Evolutionary conservation across 2,888 invertebrate species (phyloP).

Genomic region (Drosophila nigritarsus): DNA sequence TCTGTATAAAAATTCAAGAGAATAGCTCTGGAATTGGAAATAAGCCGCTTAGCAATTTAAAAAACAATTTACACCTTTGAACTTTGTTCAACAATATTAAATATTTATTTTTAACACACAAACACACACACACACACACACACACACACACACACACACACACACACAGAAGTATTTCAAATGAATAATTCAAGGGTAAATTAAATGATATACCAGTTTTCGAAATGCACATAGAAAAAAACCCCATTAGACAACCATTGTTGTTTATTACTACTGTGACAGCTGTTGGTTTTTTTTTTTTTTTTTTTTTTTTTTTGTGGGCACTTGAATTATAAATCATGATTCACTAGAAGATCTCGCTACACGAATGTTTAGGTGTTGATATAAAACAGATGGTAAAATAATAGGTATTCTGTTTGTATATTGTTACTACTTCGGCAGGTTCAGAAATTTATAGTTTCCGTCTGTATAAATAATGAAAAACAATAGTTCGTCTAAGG

Average conservation of each 20-base stretch:
- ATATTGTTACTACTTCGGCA: not conserved
- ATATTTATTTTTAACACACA: constrained; percentile 22
- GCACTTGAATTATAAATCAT: constrained; percentile 30
- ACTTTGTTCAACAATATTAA: constrained; percentile 21
- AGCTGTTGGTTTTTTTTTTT: constrained; percentile 16
- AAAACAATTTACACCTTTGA: constrained; percentile 21
- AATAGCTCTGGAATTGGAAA: constrained; percentile 12
- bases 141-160: not conserved
- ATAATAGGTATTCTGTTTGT: constrained; percentile 3
- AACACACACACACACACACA: not conserved
- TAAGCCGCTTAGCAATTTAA: constrained; percentile 36
- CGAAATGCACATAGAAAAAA: not conserved
- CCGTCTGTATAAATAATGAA: constrained; percentile 16
- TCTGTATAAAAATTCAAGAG: not conserved
- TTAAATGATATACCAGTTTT: constrained; percentile 4
- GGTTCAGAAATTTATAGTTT: constrained; percentile 7
- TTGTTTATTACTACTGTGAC: constrained; percentile 27
- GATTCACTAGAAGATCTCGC: constrained; percentile 5
- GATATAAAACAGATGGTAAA: constrained; percentile 1
- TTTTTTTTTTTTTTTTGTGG: too few relatives aligned
- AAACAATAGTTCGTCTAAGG: constrained; percentile 7
- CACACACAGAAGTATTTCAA: constrained; percentile 17
- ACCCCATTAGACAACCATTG: not conserved
- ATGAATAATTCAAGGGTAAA: constrained; percentile 41
- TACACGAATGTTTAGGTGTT: constrained; percentile 12